These are phyloP conservation scores for Dasysyrphus albostriatus DNA, from an alignment of 2,888 invertebrate genomes.

Conservation along the genomic window DNA sequence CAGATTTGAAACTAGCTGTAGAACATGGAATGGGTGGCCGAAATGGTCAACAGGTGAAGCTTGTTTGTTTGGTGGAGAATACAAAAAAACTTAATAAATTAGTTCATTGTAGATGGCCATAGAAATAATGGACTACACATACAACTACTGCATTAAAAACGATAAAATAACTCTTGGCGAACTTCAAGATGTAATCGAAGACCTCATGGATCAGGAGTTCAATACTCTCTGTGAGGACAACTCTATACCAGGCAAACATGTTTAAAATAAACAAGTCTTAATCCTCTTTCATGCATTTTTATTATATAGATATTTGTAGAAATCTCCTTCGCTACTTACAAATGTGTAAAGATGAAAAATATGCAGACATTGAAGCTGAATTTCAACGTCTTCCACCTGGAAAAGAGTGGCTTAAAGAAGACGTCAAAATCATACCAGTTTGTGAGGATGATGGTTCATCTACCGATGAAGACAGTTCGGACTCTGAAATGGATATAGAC, in stretches of 20 bases:
- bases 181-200: slow-evolving; percentile 87
- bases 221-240: slow-evolving; percentile 89
- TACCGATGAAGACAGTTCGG: slow-evolving; percentile 82
- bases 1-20: slow-evolving; percentile 88
- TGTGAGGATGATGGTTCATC: slow-evolving; percentile 83
- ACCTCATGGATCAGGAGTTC: slow-evolving; percentile 90
- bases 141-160: slow-evolving; percentile 87
- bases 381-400: slow-evolving; percentile 86
- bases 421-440: slow-evolving; percentile 83
- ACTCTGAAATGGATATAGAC: slow-evolving; percentile 80
- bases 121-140: slow-evolving; percentile 87
- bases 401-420: slow-evolving; percentile 86
- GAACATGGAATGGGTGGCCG: slow-evolving; percentile 90
- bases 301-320: slow-evolving; percentile 85
- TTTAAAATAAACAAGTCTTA: background rate
- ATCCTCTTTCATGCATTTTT: background rate
- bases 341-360: slow-evolving; percentile 85
- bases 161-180: slow-evolving; percentile 86
- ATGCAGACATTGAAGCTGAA: slow-evolving; percentile 85
- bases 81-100: background rate
- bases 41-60: slow-evolving; percentile 87
- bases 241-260: slow-evolving; percentile 86
- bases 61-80: background rate
- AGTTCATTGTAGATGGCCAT: slow-evolving; percentile 86
- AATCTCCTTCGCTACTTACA: slow-evolving; percentile 86